phyloP scores from a whole-genome alignment of 2,888 invertebrate genomes.

The Trachelus troglodyta region DNA sequence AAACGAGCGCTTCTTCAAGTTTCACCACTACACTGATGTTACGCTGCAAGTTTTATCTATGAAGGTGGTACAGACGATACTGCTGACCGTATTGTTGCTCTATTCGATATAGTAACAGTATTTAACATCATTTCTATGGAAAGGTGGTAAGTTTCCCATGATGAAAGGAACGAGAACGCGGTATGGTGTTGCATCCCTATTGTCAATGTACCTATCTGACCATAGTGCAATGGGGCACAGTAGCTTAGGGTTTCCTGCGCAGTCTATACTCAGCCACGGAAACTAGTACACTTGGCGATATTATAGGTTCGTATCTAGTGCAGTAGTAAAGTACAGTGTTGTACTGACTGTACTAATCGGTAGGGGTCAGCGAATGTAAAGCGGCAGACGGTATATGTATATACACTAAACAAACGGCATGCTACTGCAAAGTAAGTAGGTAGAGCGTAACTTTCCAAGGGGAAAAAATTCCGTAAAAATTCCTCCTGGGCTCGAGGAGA shows the following conservation, averaged over 20 bases:
- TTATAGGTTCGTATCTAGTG: background rate
- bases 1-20: background rate
- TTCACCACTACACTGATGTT: background rate
- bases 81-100: constrained; percentile 56
- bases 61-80: constrained; percentile 33
- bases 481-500: constrained; percentile 9
- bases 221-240: constrained; percentile 58
- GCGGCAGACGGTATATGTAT: background rate
- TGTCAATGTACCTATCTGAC: constrained; percentile 55
- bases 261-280: background rate
- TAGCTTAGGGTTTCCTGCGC: background rate
- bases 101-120: constrained; percentile 57
- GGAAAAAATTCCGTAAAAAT: background rate
- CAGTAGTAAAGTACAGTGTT: background rate
- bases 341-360: background rate
- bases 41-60: background rate
- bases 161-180: constrained; percentile 44
- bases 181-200: background rate
- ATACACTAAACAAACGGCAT: background rate
- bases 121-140: constrained; percentile 53
- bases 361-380: background rate
- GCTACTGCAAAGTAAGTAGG: background rate
- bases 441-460: background rate
- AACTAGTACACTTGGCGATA: background rate
- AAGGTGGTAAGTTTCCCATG: constrained; percentile 58